Evolutionary conservation across 2,113 vertebrate species (phyloP), one percentile per base, ranked within the genome.

Genomic region (Lophotis ruficrista): DNA sequence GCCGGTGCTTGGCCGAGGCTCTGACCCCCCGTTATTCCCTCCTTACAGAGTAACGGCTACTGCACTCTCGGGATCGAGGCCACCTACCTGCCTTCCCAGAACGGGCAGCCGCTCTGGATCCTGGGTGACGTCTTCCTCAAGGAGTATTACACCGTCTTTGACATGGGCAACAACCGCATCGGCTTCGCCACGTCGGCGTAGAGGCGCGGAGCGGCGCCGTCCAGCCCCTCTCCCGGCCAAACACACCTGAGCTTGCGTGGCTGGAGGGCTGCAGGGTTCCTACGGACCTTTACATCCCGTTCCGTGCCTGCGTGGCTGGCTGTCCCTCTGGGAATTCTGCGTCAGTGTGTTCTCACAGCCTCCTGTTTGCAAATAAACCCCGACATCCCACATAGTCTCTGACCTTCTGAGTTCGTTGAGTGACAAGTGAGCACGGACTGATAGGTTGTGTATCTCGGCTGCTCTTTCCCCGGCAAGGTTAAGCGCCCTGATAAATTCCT

Each of bases 141-240:
- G 91, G 96, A 98, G 60, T 98, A 97, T 83, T 98, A 98, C 89
- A 97, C 96, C 12, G 3, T 93, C 68, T 98, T 97, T 12, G 97
- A 98, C 84, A 95, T 96, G 83, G 92, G 33, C 20, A 96, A 96
- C 83, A 96, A 96, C 84, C 62, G 79, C 3, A 56, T 98, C 1
- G 98, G 98, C 81, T 98, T 98, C 0, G 98, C 98, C 33, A 28
- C 3, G 0, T 95, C 97, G 0, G 97, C 4, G 2, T 97, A 94
- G 96, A 75, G 65, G 48, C 12, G 15, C 0, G 16, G 23, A 35
- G 38, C 35, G 14, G 38, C 2, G 0, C 27, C 60, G n/a, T 6
- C 45, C 65, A 47, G 45, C 69, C 56, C 54, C 8, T 75, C 8
- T 71, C 50, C 53, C 7, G 22, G 37, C 41, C 51, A 13, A 7